Evolutionary conservation across 2,888 invertebrate species (phyloP), one percentile per base, ranked within the genome.

Genomic region (Cephonodes hylas): DNA sequence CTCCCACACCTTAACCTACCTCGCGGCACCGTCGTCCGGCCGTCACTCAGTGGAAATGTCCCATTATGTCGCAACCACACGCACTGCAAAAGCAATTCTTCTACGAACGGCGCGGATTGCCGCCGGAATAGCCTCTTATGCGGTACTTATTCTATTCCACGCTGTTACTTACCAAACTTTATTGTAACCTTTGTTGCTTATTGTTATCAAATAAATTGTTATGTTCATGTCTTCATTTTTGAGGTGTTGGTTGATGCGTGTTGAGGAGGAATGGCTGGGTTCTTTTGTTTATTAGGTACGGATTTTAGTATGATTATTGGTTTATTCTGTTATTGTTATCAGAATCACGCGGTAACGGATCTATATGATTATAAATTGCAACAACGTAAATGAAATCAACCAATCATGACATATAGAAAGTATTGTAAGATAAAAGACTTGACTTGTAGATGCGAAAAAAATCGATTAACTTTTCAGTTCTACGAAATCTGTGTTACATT

Each of bases 51-150:
- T 82, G 84, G 83, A 88, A 91, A 88, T 83, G 84, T 76, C 78
- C 90, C 85, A 91, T 91, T 88, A 91, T 76, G 91, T 91, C 90
- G 81, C 75, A 72, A 77, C 81, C 89, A 91, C 84, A 83, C 87
- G 85, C 85, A 81, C 74, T 82, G 85, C 83, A 82, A 80, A 74
- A 77, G 79, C 87, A 81, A 88, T 88, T 89, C 88, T 85, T 85
- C 78, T 74, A 80, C 83, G 85, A 89, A 88, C 83, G 81, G 81
- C 80, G 72, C 74, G 77, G 82, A 83, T 85, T 88, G 85, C 82
- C 81, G 84, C 76, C 77, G 77, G 79, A 86, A 88, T 84, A 79
- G 85, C 87, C 83, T 76, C 81, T 84, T 77, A 73, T 80, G 79
- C 72, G 75, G 76, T 74, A 81, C 80, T 56, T 48, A 25, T 18